Evolutionary conservation across 2,113 vertebrate species (phyloP).

Genomic region (Coreoperca whiteheadi): DNA sequence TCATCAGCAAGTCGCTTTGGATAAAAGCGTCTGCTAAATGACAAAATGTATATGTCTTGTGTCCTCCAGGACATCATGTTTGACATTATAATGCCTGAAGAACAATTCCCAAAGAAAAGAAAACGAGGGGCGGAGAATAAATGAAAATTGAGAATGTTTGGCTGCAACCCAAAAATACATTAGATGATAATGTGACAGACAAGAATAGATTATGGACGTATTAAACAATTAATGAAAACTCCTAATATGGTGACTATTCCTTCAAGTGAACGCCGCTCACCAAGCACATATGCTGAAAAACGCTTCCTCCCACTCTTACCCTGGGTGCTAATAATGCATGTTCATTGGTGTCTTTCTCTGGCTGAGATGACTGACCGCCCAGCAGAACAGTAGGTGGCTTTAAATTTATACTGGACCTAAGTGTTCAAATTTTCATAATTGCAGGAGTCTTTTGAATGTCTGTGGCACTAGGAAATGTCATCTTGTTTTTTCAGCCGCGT

Average conservation of each 20-base stretch:
- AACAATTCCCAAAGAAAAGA: constrained; percentile 4
- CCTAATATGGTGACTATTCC: background rate
- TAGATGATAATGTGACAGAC: background rate
- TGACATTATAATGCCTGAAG: constrained; percentile 8
- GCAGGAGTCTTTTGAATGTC: background rate
- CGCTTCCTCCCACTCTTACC: background rate
- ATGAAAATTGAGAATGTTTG: background rate
- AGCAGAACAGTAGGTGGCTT: background rate
- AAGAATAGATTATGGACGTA: background rate
- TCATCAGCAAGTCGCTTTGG: too few species aligned
- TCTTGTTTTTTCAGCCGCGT: background rate
- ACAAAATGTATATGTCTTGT: too few species aligned
- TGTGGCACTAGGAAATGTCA: background rate
- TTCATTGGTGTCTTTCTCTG: constrained; percentile 11
- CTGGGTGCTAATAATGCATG: background rate
- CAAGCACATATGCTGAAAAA: background rate
- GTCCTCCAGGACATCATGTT: background rate
- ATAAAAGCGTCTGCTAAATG: too few species aligned
- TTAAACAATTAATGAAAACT: constrained; percentile 2
- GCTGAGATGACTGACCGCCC: background rate
- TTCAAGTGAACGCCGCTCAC: background rate
- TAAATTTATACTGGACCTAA: background rate
- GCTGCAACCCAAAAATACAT: background rate
- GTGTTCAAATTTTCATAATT: constrained; percentile 27
- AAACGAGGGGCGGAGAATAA: background rate